phyloP scores from a whole-genome alignment of 2,888 invertebrate genomes.

The Habrosyne pyritoides region DNA sequence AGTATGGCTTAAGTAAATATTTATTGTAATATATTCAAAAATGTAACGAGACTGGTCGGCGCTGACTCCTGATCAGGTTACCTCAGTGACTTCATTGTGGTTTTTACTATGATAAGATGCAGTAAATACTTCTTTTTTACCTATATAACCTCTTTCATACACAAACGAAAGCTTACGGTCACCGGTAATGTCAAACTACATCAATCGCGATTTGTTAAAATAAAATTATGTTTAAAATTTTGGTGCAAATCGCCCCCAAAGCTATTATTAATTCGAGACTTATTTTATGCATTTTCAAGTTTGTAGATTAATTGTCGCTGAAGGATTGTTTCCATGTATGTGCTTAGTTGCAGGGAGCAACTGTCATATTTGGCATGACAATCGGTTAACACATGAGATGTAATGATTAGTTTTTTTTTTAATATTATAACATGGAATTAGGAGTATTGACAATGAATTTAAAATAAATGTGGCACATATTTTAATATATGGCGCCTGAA shows the following conservation, averaged over 20 bases:
- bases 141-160: too few relatives aligned
- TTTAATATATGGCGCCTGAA: background rate
- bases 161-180: too few relatives aligned
- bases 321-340: background rate
- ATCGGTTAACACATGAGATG: background rate
- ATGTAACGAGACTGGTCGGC: too few relatives aligned
- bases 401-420: background rate
- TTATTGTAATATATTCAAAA: too few relatives aligned
- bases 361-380: background rate
- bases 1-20: too few relatives aligned
- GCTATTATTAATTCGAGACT: slow-evolving; percentile 5
- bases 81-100: too few relatives aligned
- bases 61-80: too few relatives aligned
- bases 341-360: background rate
- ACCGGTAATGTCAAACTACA: too few relatives aligned
- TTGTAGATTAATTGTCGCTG: background rate
- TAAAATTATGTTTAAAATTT: too few relatives aligned
- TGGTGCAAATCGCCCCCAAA: background rate
- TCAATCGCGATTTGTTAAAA: too few relatives aligned
- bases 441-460: background rate
- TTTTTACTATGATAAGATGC: too few relatives aligned
- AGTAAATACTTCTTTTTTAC: too few relatives aligned
- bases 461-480: background rate
- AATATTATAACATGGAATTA: background rate
- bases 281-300: slow-evolving; percentile 1